phyloP scores from a whole-genome alignment of 2,113 vertebrate genomes.

The Phrynocephalus versicolor region DNA sequence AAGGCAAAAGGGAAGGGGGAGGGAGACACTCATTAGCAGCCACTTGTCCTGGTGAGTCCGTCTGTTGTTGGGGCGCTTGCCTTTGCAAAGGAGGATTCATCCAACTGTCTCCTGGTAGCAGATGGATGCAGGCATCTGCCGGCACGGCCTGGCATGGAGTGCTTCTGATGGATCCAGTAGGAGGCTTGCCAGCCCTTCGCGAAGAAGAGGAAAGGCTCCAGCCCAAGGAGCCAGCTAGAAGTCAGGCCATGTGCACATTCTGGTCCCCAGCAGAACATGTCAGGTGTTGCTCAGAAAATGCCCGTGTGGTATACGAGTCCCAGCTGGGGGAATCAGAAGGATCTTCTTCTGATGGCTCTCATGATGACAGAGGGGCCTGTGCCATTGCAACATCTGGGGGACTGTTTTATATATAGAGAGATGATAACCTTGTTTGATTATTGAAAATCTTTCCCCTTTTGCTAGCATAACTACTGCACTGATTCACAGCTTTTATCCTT shows the following conservation, averaged over 20 bases:
- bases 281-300: neutral
- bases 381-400: neutral
- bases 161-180: neutral
- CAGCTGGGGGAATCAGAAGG: neutral
- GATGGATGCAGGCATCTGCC: neutral
- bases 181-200: neutral
- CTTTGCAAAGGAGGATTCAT: conserved; percentile 6
- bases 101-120: neutral
- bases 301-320: neutral
- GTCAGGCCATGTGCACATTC: neutral
- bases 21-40: neutral
- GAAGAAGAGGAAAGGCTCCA: neutral
- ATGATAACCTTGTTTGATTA: neutral
- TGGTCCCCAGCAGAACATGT: neutral
- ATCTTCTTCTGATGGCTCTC: neutral
- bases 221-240: neutral
- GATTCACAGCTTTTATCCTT: neutral
- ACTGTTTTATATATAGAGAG: neutral
- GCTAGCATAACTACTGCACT: neutral
- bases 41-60: neutral
- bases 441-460: neutral
- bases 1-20: neutral
- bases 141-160: neutral
- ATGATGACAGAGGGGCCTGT: neutral
- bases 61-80: conserved; percentile 5